Evolutionary conservation across 2,888 invertebrate species (phyloP), one percentile per base, ranked within the genome.

Genomic region (Pyrocoelia pectoralis): DNA sequence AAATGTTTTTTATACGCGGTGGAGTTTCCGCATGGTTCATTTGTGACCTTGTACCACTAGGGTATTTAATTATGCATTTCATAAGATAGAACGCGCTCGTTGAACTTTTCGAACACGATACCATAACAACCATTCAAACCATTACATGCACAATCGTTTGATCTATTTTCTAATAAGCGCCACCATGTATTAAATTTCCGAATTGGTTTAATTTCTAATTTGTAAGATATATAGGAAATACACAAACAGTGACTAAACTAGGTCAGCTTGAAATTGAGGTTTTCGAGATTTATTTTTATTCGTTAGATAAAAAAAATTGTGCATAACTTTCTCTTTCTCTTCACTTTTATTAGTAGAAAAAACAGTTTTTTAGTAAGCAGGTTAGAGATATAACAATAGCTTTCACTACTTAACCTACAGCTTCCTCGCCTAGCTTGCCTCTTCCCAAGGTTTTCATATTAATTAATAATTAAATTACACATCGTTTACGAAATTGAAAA

Each of bases 391-490:
- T 46, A 46, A 46, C 46, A 46, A 46, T 46, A 46, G 46, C 46
- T 46, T 46, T 46, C 46, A 46, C 46, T 46, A 46, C 17, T n/a
- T 46, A 46, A 18, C 10, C 46, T 14, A 46, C 46, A 46, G 46
- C 46, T 46, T 46, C 46, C 18, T 46, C 46, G 17, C 46, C 15
- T 46, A 18, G 6, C 3, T n/a, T 10, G 17, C 13, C 13, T 46
- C 46, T 17, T 18, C n/a, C 17, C 17, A 46, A 46, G 46, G 43
- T 43, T 43, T 43, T 15, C 43, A 14, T 43, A 43, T 43, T 43
- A 43, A 43, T 46, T 46, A 46, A 46, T 46, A 46, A 46, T 46
- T 46, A 46, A 46, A 46, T 46, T 46, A 46, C 46, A 33, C 51
- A 52, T 15, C 33, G 51, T 52, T 52, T 33, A 52, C 38, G 38